These are phyloP conservation scores for Ceratina australensis DNA, from an alignment of 1,140 invertebrate genomes.

Conservation along the genomic window DNA sequence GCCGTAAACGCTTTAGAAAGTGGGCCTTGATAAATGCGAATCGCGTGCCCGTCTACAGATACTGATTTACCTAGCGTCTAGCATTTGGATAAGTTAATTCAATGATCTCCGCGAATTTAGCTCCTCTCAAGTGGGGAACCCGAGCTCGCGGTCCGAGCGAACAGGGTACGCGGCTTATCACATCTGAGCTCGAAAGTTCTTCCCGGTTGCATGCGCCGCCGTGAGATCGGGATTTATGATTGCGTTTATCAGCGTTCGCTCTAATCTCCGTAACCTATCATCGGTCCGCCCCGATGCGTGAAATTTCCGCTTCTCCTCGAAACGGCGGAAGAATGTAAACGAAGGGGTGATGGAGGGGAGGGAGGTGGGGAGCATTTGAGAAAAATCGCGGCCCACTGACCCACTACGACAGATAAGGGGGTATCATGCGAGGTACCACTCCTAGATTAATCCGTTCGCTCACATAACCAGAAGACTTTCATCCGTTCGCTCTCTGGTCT, in stretches of 20 bases:
- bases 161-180: slow-evolving; percentile 1
- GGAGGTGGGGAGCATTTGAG: neutral
- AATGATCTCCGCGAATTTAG: slow-evolving; percentile 1
- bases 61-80: neutral
- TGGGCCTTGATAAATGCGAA: slow-evolving; percentile 16
- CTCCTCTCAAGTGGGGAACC: slow-evolving; percentile 3
- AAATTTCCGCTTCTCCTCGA: slow-evolving; percentile 17
- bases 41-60: neutral
- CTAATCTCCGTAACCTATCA: slow-evolving; percentile 36
- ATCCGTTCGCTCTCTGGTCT: slow-evolving; percentile 9
- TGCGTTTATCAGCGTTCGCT: slow-evolving; percentile 19
- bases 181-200: neutral
- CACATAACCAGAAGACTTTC: neutral
- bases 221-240: slow-evolving; percentile 6
- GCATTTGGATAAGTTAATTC: slow-evolving; percentile 25
- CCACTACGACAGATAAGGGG: slow-evolving; percentile 50
- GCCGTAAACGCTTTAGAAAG: slow-evolving; percentile 19
- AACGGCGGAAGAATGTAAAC: slow-evolving; percentile 19
- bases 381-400: slow-evolving; percentile 60
- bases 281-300: slow-evolving; percentile 31
- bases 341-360: neutral
- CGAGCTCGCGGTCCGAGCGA: neutral
- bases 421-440: too few species aligned
- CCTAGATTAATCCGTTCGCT: slow-evolving; percentile 17
- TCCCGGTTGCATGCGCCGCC: neutral